These are phyloP conservation scores for Phania funesta DNA, from an alignment of 2,888 invertebrate species.

Conservation along the genomic window DNA sequence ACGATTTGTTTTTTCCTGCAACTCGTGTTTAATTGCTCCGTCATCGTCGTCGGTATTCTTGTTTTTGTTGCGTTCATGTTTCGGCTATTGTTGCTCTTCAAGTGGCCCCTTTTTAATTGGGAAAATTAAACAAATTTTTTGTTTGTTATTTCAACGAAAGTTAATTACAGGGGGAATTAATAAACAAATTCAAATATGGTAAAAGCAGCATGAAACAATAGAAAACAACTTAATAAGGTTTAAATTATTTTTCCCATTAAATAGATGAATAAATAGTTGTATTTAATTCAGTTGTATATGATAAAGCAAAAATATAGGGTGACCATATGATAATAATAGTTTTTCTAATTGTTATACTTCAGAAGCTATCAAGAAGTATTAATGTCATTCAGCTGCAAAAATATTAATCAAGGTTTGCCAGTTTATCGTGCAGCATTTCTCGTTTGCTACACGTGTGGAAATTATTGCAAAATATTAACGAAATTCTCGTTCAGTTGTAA, in stretches of 20 bases:
- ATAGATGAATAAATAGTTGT: background rate
- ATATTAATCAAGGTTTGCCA: too few species aligned
- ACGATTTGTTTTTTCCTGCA: background rate
- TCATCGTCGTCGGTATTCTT: slow-evolving; percentile 56
- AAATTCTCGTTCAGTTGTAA: too few species aligned
- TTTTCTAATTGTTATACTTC: too few species aligned
- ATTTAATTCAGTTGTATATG: too few species aligned
- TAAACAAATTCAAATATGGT: slow-evolving; percentile 30
- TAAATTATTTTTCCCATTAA: background rate
- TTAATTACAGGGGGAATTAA: slow-evolving; percentile 40
- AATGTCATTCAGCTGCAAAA: too few species aligned
- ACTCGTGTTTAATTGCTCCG: slow-evolving; percentile 41
- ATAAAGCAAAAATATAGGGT: too few species aligned
- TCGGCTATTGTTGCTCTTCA: slow-evolving; percentile 27
- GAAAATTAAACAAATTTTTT: slow-evolving; percentile 29
- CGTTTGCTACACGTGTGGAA: too few species aligned
- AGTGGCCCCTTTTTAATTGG: slow-evolving; percentile 63
- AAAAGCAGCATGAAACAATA: slow-evolving; percentile 11
- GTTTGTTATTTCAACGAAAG: slow-evolving; percentile 35
- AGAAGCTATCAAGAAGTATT: too few species aligned
- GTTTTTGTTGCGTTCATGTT: slow-evolving; percentile 5
- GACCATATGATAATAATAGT: too few species aligned
- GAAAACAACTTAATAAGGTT: slow-evolving; percentile 29
- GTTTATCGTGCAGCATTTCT: too few species aligned
- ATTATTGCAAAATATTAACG: too few species aligned